Evolutionary conservation across 2,113 vertebrate genomes (phyloP), one percentile per base, ranked within the genome.

Genomic region (Alces alces): DNA sequence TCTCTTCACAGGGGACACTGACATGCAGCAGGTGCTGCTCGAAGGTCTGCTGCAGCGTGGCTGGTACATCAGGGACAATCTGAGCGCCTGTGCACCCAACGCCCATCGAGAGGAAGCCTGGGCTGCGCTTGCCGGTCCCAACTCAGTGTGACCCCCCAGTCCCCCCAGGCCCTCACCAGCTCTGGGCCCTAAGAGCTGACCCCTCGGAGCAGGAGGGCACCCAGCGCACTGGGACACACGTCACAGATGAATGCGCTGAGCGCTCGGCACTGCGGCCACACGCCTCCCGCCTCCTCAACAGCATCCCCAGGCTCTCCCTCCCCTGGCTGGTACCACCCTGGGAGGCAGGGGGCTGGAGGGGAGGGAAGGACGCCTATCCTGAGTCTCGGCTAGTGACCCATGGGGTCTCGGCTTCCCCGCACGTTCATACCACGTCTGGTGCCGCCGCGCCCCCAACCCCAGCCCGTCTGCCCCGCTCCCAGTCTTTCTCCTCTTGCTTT

Each of bases 391-490:
- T 27, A 30, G 54, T 47, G 39, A 58, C 2, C 11, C 12, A 0
- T 3, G 12, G 45, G 19, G 57, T 73, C 61, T n/a, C 1, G 8
- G 16, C 33, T 3, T 13, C 21, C 16, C 28, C 16, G 45, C 7
- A 36, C 2, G 1, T 10, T 43, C 12, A 27, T 13, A 14, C 7
- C 39, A 5, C 7, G 5, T 13, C 45, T 5, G 1, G 14, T 1
- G 39, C 19, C 45, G 45, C 45, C 7, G 7, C 33, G 7, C 33
- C 80, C n/a, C 12, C n/a, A n/a, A 50, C 57, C 16, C 17, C 36
- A 11, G 9, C 84, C 1, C 2, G 55, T 16, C 17, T 0, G 0
- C 73, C 54, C 10, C 50, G 3, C 47, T 45, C 43, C n/a, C 28
- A 5, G 28, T 73, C 17, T 54, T 52, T n/a, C 17, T 54, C 39